Base-by-base conservation (phyloP, 1,140 invertebrate species). In the Melitaea cinxia region DNA sequence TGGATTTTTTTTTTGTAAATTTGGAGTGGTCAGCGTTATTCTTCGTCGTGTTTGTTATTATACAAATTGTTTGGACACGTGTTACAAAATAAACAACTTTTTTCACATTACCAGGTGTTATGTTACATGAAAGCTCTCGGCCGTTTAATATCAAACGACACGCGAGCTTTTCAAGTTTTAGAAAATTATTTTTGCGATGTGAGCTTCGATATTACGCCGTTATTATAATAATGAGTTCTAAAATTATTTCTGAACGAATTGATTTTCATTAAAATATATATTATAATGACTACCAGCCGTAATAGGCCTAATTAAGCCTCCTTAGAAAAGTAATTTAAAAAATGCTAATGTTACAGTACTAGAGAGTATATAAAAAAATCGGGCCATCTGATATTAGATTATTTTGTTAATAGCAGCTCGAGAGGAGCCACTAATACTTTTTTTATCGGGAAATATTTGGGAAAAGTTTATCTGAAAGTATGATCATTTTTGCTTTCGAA, bases 61-160 rank as follows among this genome's bases (percentile, higher is more conserved):
- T 61, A 67, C 56, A 67, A 67, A 60, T 61, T 55, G 50, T 56
- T 56, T 61, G 58, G 65, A 67, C 65, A 61, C 65, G 65, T 61
- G 65, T 67, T 67, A 15, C 39, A 61, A 61, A 67, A 67, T 67
- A 67, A 67, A 67, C 53, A 67, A 56, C 28, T 67, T 67, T 67
- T 67, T 60, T 47, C 15, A 37, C 6, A 9, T 24, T 14, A 23
- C 64, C 64, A 66, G 64, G 57, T 66, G 64, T 60, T 54, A 49
- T 37, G 4, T 35, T 54, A 60, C 64, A 65, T 65, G 45, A 65
- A 65, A 65, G 62, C 62, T 63, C 52, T 45, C 54, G 42, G 62
- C 42, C 42, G 54, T 37, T 37, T 55, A 65, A 52, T 57, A 23
- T 19, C 37, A 14, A 15, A 21, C 10, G 12, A 39, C 62, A 65